Base-by-base conservation (phyloP, 2,888 invertebrate genomes). In the Pediacus dermestoides region DNA sequence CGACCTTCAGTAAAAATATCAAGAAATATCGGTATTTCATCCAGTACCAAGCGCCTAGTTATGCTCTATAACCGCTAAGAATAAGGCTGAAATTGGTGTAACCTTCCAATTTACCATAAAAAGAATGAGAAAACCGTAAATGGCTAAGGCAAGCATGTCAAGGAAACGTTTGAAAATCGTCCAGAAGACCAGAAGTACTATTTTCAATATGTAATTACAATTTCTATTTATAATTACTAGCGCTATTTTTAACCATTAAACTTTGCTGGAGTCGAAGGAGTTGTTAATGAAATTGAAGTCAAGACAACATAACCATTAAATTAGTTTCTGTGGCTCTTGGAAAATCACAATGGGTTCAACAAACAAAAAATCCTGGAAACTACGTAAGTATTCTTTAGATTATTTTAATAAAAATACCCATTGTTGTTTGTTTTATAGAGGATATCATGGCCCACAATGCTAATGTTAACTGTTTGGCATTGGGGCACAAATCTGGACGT, bases 401-500 rank as follows among this genome's bases (percentile, higher is more conserved):
- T 10, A 23, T 30, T 16, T 8, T 22, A 22, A 31, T 7, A 4
- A 30, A 10, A 11, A 14, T 34, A 8, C 18, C 8, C 2, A 22
- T 21, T 22, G 33, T 22, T n/a, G 27, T 57, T 52, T 50, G 37
- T 46, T 55, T 76, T 77, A 26, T 74, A 86, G 85, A 90, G 73
- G 90, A 92, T 64, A 88, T 92, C 70, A 80, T 82, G 53, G 92
- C 91, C 44, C 92, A 93, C 74, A 75, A 80, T 61, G 81, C 87
- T 55, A 88, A 86, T 70, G 90, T 92, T 57, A 91, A 88, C 64
- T 91, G 90, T 63, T 71, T 91, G 60, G 86, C 90, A 33, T 76
- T 92, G 70, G 92, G 92, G 42, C 89, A 88, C 72, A 91, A 90
- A 68, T 90, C 90, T 34, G 90, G 90, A 51, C 80, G 89, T 63